A percentile compares a stretch with the other conserved stretches of the same genome.
phyloP scores from a whole-genome alignment of 2,113 vertebrate species.

The Pogonocichla stellata region DNA sequence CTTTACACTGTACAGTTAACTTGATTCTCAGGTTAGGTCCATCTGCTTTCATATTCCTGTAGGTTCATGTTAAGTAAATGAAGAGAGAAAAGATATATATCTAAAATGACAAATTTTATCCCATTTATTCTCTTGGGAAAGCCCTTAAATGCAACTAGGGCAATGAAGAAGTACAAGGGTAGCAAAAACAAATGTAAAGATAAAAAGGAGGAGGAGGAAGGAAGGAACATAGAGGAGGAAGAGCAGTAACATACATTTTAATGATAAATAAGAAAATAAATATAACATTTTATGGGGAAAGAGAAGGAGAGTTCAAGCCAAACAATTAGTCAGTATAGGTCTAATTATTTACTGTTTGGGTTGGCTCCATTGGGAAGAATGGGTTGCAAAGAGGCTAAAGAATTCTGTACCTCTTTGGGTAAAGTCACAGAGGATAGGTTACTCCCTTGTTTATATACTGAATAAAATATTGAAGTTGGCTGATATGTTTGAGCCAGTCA shows the following conservation, averaged over 20 bases:
- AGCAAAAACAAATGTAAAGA: not conserved
- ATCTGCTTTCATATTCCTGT: not conserved
- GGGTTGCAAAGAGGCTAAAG: constrained; percentile 57
- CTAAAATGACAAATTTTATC: not conserved
- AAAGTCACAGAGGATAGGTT: constrained; percentile 45
- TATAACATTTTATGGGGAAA: not conserved
- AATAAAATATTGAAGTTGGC: constrained; percentile 51
- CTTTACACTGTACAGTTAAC: not conserved
- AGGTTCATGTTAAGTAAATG: not conserved
- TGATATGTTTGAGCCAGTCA: not conserved
- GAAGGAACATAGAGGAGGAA: too few relatives aligned
- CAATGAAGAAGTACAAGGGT: not conserved
- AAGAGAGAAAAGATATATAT: not conserved
- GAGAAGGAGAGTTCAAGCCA: not conserved
- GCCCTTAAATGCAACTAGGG: not conserved
- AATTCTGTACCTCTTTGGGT: constrained; percentile 14
- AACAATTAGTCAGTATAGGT: not conserved
- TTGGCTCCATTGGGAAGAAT: not conserved
- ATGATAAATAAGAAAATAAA: not conserved
- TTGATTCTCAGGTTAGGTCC: not conserved
- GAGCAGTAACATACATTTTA: not conserved
- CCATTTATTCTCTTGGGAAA: not conserved
- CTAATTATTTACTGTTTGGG: not conserved
- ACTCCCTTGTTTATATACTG: constrained; percentile 17
- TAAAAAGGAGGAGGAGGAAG: too few relatives aligned